These are phyloP conservation scores for Nyctereutes procyonoides DNA, from an alignment of 2,113 vertebrate species.

Conservation along the genomic window DNA sequence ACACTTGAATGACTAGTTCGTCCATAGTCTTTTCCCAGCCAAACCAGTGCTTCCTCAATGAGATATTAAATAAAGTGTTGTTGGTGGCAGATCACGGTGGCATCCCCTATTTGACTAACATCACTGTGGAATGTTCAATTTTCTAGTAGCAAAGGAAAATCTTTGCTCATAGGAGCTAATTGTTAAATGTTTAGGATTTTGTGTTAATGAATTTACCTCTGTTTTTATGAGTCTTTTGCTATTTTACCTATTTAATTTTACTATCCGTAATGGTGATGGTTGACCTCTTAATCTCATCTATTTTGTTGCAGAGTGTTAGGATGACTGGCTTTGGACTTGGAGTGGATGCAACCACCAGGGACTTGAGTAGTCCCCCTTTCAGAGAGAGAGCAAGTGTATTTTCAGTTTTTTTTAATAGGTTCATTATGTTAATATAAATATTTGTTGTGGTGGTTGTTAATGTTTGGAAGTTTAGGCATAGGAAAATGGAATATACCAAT, in stretches of 20 bases:
- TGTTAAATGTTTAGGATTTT: constrained; percentile 23
- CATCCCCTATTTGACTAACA: background rate
- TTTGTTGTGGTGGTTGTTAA: background rate
- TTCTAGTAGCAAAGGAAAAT: background rate
- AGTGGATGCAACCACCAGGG: background rate
- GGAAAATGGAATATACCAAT: background rate
- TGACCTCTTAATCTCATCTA: background rate
- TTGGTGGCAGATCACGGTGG: background rate
- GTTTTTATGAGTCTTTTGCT: background rate
- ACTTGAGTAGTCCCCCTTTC: background rate
- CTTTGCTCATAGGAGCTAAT: background rate
- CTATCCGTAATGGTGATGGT: background rate
- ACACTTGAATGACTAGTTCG: background rate
- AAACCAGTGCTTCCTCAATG: background rate
- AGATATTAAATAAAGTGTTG: background rate
- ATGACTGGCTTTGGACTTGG: background rate
- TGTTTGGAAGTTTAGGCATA: background rate
- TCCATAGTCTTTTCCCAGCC: background rate
- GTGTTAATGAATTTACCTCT: background rate
- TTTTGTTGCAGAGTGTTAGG: background rate
- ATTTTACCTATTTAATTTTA: background rate
- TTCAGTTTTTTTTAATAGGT: background rate
- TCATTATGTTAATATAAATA: background rate
- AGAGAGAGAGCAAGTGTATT: background rate
- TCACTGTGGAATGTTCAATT: background rate